A percentile compares a stretch with the other conserved stretches of the same genome.
phyloP scores from a whole-genome alignment of 2,888 invertebrate genomes.

The Tromatobia lineatoria region DNA sequence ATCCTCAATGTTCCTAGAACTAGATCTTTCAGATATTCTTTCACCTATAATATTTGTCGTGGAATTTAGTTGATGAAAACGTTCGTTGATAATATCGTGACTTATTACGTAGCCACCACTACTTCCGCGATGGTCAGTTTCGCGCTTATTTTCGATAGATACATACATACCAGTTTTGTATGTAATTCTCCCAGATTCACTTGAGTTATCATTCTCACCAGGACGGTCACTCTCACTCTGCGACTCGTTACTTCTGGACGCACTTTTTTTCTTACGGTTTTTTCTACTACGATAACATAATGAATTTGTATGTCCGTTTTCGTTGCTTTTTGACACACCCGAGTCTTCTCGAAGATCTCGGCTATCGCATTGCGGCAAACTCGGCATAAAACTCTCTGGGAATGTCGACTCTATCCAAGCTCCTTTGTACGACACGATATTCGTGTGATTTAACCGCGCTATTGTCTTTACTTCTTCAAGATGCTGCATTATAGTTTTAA shows the following conservation, averaged over 20 bases:
- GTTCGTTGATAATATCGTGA: constrained; percentile 69
- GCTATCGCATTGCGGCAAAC: constrained; percentile 53
- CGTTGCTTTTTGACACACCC: constrained; percentile 27
- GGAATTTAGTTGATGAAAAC: constrained; percentile 71
- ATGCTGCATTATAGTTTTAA: constrained; percentile 89
- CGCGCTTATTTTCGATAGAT: constrained; percentile 26
- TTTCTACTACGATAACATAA: constrained; percentile 6
- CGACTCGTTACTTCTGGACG: constrained; percentile 36
- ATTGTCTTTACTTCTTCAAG: constrained; percentile 93
- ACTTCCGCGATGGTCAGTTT: constrained; percentile 16
- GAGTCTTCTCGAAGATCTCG: constrained; percentile 18
- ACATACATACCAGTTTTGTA: constrained; percentile 70
- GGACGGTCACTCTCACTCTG: constrained; percentile 45
- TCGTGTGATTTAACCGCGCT: constrained; percentile 92
- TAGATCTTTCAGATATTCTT: constrained; percentile 66
- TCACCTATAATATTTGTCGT: constrained; percentile 71
- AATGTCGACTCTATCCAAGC: constrained; percentile 91
- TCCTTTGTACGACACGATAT: constrained; percentile 93
- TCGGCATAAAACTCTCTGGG: constrained; percentile 61
- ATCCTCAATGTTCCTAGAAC: constrained; percentile 59
- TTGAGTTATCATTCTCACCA: constrained; percentile 52
- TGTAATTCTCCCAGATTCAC: constrained; percentile 44
- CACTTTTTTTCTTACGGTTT: constrained; percentile 19
- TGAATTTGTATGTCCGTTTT: constrained; percentile 21
- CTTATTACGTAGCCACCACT: constrained; percentile 60